Percentiles rank a stretch among this genome's conserved stretches.
Conservation (phyloP, 2,113 vertebrate species). For the Myotis lucifugus region DNA sequence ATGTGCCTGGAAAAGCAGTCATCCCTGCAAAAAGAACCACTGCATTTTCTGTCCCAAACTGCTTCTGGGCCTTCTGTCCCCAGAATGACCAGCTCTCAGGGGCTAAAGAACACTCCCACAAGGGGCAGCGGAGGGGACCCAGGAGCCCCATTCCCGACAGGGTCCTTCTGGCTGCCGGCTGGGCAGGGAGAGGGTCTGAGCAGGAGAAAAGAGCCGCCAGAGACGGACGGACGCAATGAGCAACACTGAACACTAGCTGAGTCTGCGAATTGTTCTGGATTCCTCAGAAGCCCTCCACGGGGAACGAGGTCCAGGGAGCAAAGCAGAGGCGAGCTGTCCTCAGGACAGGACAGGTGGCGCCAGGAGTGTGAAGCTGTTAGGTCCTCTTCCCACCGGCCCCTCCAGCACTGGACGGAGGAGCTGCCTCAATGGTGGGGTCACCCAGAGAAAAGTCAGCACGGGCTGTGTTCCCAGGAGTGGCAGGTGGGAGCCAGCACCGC, state of each 20-base stretch:
- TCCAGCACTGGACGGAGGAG: neutral
- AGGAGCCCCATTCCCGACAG: neutral
- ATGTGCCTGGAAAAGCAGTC: neutral
- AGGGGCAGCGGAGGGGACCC: neutral
- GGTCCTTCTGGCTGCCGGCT: neutral
- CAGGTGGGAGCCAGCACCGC: slow-evolving; percentile 19
- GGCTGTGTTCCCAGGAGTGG: slow-evolving; percentile 1
- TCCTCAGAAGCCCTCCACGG: neutral
- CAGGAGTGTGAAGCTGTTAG: neutral
- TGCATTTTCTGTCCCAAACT: neutral
- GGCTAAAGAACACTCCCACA: neutral
- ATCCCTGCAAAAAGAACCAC: slow-evolving; percentile 10
- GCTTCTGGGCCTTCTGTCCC: neutral
- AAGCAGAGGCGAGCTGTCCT: neutral
- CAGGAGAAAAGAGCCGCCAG: neutral
- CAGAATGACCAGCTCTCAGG: neutral
- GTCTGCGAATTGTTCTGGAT: neutral
- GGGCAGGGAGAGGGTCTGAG: neutral
- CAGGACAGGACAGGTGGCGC: neutral
- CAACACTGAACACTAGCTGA: neutral
- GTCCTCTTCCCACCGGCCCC: slow-evolving; percentile 14
- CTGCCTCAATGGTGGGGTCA: neutral
- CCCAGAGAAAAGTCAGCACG: slow-evolving; percentile 40
- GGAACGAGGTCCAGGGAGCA: neutral
- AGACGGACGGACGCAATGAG: neutral